Evolutionary conservation across 2,888 invertebrate species (phyloP).

Genomic region (Spisula solida): DNA sequence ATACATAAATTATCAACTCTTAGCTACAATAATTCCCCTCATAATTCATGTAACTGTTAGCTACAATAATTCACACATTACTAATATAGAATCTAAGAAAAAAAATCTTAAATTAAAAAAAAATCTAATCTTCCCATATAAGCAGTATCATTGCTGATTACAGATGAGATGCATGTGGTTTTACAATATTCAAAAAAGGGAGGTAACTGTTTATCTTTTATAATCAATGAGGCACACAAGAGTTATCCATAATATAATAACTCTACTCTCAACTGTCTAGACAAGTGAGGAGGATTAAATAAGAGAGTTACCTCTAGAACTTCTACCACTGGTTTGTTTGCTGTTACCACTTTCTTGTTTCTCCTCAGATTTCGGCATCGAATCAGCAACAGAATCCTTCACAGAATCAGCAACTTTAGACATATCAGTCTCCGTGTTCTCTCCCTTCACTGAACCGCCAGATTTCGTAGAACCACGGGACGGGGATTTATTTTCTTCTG

Average conservation of each 20-base stretch:
- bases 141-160: no score
- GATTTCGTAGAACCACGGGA: constrained; percentile 76
- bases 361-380: constrained; percentile 63
- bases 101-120: no score
- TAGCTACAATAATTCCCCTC: no score
- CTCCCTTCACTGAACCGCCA: constrained; percentile 57
- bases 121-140: no score
- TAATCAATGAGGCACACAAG: no score
- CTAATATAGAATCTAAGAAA: neutral
- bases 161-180: no score
- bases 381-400: constrained; percentile 57
- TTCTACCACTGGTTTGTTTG: constrained; percentile 76
- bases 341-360: constrained; percentile 74
- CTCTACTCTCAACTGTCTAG: no score
- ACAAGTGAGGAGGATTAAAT: neutral
- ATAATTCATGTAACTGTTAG: constrained; percentile 74
- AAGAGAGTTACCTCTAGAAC: constrained; percentile 72
- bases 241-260: no score
- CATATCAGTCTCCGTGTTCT: constrained; percentile 56
- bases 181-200: no score
- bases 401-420: constrained; percentile 65
- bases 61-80: constrained; percentile 46
- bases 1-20: neutral
- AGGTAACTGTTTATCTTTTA: no score
- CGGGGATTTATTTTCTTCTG: constrained; percentile 66